These are phyloP conservation scores for Cephonodes hylas DNA, from an alignment of 2,888 invertebrate species.

Conservation along the genomic window DNA sequence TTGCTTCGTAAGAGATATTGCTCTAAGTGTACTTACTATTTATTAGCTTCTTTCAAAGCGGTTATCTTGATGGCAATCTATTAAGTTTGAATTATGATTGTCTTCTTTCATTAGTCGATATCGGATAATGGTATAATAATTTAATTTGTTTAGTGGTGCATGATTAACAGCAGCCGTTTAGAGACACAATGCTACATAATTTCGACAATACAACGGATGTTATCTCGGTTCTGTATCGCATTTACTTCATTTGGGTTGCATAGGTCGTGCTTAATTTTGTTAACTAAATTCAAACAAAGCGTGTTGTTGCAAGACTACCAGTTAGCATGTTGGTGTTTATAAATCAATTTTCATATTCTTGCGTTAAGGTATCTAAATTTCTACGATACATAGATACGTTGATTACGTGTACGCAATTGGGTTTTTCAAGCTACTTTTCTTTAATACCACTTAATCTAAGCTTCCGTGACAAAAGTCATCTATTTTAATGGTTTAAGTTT, in stretches of 20 bases:
- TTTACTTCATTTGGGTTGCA: slow-evolving; percentile 37
- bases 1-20: slow-evolving; percentile 8
- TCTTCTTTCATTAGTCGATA: not conserved
- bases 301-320: not conserved
- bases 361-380: not conserved
- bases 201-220: slow-evolving; percentile 42
- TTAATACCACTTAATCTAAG: not conserved
- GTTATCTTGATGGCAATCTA: not conserved
- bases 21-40: not conserved
- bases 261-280: slow-evolving; percentile 30
- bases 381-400: not conserved
- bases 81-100: not conserved
- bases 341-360: not conserved
- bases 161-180: slow-evolving; percentile 45
- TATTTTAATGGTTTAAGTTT: not conserved
- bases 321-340: not conserved
- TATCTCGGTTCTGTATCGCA: slow-evolving; percentile 41
- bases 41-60: slow-evolving; percentile 6
- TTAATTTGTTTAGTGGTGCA: slow-evolving; percentile 48
- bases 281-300: not conserved
- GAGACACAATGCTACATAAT: slow-evolving; percentile 51
- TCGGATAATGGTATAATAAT: slow-evolving; percentile 29
- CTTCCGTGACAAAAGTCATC: not conserved
- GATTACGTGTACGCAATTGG: not conserved
- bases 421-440: not conserved